Evolutionary conservation across 2,113 vertebrate genomes (phyloP), one percentile per base, ranked within the genome.

Genomic region (Centrocercus urophasianus): DNA sequence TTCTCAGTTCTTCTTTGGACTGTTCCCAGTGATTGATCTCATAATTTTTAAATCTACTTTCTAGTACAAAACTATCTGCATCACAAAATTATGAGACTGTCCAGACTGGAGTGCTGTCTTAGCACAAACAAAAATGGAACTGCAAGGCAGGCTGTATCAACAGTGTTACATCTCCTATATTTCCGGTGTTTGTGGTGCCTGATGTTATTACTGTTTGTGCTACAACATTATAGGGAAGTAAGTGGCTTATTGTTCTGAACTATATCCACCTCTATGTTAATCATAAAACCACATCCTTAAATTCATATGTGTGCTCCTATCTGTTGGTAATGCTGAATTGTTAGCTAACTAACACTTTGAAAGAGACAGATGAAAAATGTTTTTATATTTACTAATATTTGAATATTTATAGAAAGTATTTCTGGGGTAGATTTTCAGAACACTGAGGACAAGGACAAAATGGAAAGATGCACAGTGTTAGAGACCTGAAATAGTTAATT

Each of bases 231-330:
- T 4, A 2, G 11, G 13, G 18, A 60, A 67, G 65, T 38, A 60
- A 67, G 65, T 43, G 27, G 25, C 13, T 36, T 21, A 64, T 27
- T 72, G 19, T 70, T 65, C 32, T 70, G 36, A 80, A 38, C 36
- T 47, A 24, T 54, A 54, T 54, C 8, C 52, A 54, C 52, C 15
- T 28, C 13, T 52, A 1, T 59, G 11, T 40, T 17, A 69, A 32
- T 25, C 8, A 13, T 12, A 54, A 47, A 65, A 81, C 0, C 0
- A 50, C 45, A 50, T 56, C 48, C 8, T 21, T 4, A 30, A 78
- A 21, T 13, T 43, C 66, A 61, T 25, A 57, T 17, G 27, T 71
- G 40, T 38, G n/a, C 15, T 6, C 11, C 6, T 52, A 25, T 34
- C 43, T 59, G 32, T 54, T 47, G 22, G 6, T 32, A n/a, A 17